Base-by-base conservation (phyloP, 2,797 vertebrate genomes). In the Lerista edwardsae region DNA sequence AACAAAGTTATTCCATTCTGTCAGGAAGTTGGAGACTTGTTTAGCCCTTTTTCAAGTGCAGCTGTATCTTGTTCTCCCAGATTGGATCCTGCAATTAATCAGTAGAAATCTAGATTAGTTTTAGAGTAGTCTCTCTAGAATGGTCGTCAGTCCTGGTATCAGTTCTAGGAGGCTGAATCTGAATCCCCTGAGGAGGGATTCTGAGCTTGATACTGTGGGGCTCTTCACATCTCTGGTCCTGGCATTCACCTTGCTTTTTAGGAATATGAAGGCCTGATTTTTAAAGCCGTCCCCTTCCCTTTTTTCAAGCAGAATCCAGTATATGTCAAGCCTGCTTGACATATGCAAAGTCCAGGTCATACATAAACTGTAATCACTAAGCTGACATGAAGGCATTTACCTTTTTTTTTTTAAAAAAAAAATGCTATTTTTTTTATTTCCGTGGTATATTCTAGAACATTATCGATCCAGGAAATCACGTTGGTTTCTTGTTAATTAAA, bases 341-440 rank as follows among this genome's bases (percentile, higher is more conserved):
- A 74, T 75, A 31, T 4, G 0, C 34, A 25, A 4, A 34, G 34
- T 23, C 11, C 75, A 62, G 27, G 8, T 41, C 6, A 41, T 51
- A 17, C 10, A 51, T 74, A 25, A 2, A 74, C 2, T 17, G 12
- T 74, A n/a, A 27, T 29, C 25, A 77, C 2, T 31, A 41, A 29
- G 11, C 31, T 57, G 6, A 5, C 39, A 44, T 41, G 19, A 69
- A 64, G 59, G 44, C 23, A 57, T 29, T 51, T 72, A 34, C 51
- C 10, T 62, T 36, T 36, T 67, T 67, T n/a, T n/a, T n/a, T n/a
- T n/a, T n/a, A 89, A 88, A 19, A 69, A 73, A 65, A 80, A 72
- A 73, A 81, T 61, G 41, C 55, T 81, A 80, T 51, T 15, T 86
- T 90, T 90, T 82, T 90, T 92, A 88, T 75, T 81, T 88, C 86